A percentile compares a stretch with the other conserved stretches of the same genome.
These are phyloP conservation scores for Fopius arisanus DNA, from an alignment of 1,140 invertebrate species.

Conservation along the genomic window DNA sequence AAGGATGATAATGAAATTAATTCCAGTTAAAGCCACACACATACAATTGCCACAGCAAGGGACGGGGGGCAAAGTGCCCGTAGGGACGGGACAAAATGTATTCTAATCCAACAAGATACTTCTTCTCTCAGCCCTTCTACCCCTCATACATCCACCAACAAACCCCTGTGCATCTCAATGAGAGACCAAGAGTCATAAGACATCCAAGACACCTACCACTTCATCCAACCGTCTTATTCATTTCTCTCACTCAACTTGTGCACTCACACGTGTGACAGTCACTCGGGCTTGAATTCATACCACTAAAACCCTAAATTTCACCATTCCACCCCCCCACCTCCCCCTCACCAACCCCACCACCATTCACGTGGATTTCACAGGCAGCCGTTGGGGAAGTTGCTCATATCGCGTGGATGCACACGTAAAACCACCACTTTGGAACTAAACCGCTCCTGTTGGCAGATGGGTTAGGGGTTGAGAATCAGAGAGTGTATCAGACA, in stretches of 20 bases:
- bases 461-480: background rate
- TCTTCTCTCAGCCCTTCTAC: background rate
- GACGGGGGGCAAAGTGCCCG: background rate
- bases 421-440: slow-evolving; percentile 1
- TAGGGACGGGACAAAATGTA: background rate
- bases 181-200: background rate
- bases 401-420: slow-evolving; percentile 1
- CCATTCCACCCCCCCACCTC: background rate
- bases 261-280: background rate
- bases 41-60: background rate
- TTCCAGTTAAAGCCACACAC: background rate
- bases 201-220: background rate
- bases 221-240: background rate
- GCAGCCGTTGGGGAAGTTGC: background rate
- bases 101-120: background rate
- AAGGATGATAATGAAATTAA: background rate
- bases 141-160: too few species aligned
- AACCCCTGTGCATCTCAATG: background rate
- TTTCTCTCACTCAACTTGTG: background rate
- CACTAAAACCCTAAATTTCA: background rate
- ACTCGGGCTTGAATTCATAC: background rate
- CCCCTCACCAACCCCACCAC: too few species aligned
- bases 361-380: too few species aligned
- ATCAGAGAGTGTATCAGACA: background rate
- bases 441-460: background rate